Base-by-base conservation (phyloP, 2,113 vertebrate species). In the Mormyrus iriodes region DNA sequence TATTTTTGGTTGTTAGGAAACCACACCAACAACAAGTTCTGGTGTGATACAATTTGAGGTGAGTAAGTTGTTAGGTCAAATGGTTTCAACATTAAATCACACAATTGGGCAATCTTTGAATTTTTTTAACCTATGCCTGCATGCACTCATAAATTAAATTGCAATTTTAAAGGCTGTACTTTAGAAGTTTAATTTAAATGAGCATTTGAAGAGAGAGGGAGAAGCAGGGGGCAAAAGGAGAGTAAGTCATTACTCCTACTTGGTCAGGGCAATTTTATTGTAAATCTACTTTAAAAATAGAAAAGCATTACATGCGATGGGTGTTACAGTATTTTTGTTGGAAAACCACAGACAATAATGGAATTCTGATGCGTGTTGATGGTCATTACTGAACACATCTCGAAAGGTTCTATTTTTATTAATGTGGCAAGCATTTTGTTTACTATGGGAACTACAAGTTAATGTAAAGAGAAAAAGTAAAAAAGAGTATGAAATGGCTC, bases 11-110 rank as follows among this genome's bases (percentile, higher is more conserved):
- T 31, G 3, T 52, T 53, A 39, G 13, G 4, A 39, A 86, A 13
- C 9, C 61, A 65, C 31, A 48, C 44, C 12, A 49, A 49, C 85
- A 87, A 84, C 86, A 91, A 90, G 86, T 88, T 39, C 88, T 89
- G 89, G 51, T 87, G 85, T 88, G 49, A 89, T 90, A 92, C 90
- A 85, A 91, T 91, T 91, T 91, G n/a, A 76, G 91, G 24, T 69
- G 88, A 73, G 85, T 87, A 21, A 87, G 87, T 91, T 88, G 79
- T 46, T 58, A 85, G 91, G 73, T 90, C 86, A 91, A 85, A 69
- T 61, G 44, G 65, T 89, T 55, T 35, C 46, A 86, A 91, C 88
- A 90, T 91, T 91, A 90, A n/a, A 90, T 92, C 87, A 73, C 49
- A 49, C 76, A 53, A 58, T 79, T 73, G 69, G 73, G 82, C 53